Evolutionary conservation across 1,140 invertebrate species (phyloP).

Genomic region (Thrips palmi): DNA sequence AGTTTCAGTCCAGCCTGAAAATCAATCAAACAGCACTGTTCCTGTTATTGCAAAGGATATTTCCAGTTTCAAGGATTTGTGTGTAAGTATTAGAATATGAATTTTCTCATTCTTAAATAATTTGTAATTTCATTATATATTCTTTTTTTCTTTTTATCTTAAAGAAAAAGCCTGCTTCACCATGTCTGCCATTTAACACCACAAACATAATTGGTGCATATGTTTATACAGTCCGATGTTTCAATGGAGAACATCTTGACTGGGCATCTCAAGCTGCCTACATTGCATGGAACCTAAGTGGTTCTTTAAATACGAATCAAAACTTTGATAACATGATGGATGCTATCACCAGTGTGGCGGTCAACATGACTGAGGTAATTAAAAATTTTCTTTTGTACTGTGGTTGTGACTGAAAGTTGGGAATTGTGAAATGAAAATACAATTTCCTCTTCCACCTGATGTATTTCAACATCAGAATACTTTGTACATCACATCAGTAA

Average conservation of each 20-base stretch:
- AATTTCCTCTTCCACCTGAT: neutral
- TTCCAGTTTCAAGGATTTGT: neutral
- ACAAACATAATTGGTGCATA: constrained; percentile 49
- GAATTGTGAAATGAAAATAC: no score
- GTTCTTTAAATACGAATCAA: constrained; percentile 34
- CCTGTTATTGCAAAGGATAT: neutral
- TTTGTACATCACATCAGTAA: constrained; percentile 26
- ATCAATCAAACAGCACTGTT: neutral
- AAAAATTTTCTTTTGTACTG: constrained; percentile 9
- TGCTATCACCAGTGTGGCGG: constrained; percentile 35
- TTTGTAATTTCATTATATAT: neutral
- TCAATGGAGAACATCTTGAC: constrained; percentile 45
- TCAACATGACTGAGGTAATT: constrained; percentile 18
- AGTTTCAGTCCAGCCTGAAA: constrained; percentile 2
- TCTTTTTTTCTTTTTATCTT: constrained; percentile 20
- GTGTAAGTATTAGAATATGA: neutral
- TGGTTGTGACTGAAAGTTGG: constrained; percentile 26
- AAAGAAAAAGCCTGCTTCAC: constrained; percentile 37
- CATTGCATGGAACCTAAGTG: constrained; percentile 35
- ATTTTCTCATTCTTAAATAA: neutral
- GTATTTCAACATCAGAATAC: constrained; percentile 22
- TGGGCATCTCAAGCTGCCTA: constrained; percentile 33
- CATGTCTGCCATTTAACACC: constrained; percentile 44
- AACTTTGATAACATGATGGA: constrained; percentile 38
- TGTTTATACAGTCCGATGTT: constrained; percentile 39